Evolutionary conservation across 1,140 invertebrate genomes (phyloP), one percentile per base, ranked within the genome.

Genomic region (Calephelis virginiensis): DNA sequence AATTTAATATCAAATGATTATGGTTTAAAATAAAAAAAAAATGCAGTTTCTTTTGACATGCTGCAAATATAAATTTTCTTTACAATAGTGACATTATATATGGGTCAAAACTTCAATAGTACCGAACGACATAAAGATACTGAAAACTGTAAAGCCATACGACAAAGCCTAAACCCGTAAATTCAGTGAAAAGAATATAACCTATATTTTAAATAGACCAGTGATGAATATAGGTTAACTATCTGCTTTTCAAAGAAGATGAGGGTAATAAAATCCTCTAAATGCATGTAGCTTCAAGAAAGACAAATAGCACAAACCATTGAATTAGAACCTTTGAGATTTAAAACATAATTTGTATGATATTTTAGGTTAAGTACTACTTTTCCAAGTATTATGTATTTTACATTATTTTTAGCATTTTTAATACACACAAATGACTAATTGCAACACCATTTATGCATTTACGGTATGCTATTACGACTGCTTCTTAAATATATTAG

Each of bases 61-160:
- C n/a, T 59, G 28, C 17, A 10, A 56, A 17, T 53, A 8, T 17
- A 13, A 50, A 53, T 17, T 9, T 28, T 59, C 28, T 59, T 38
- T 8, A 59, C 53, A 59, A 59, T 37, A 12, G 50, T 37, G 12
- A n/a, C 7, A 10, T 37, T 28, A 28, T 2, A 59, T 59, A 59
- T 59, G 37, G 53, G 53, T 59, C 53, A 38, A 10, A 11, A 17
- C 37, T 59, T 59, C 53, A 59, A 59, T 59, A 59, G 53, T 37
- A 59, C 28, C 37, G 28, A 59, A 38, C n/a, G 53, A 59, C 40
- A 43, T 11, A 12, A 7, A 59, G 12, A 38, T 28, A 12, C 53
- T 59, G 53, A 28, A 56, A 37, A 37, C 53, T 38, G 28, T 37
- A 59, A 17, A 59, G 53, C 53, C 28, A 37, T 56, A 12, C 17